Conservation (phyloP, 1,140 invertebrate genomes). For the Carcinoscorpius rotundicauda region DNA sequence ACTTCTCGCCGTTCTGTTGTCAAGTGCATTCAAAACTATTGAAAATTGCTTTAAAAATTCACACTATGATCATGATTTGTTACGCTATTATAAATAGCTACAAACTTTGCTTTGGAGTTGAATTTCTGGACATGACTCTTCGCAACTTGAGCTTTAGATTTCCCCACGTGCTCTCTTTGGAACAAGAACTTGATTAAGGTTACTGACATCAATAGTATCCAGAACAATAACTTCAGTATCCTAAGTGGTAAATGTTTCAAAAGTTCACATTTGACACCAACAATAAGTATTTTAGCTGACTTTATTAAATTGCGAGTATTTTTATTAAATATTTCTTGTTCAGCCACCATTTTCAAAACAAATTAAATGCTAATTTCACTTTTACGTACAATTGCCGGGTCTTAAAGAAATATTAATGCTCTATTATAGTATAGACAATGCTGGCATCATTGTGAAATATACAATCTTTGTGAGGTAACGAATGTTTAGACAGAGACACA, state of each 20-base stretch:
- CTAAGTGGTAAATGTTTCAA: conserved; percentile 92
- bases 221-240: conserved; percentile 94
- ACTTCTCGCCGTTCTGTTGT: conserved; percentile 89
- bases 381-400: too few species aligned
- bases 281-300: conserved; percentile 55
- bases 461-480: too few species aligned
- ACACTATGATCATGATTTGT: conserved; percentile 63
- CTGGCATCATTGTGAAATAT: too few species aligned
- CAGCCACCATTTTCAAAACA: too few species aligned
- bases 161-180: conserved; percentile 92
- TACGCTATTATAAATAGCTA: conserved; percentile 84
- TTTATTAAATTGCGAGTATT: too few species aligned
- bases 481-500: too few species aligned
- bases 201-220: conserved; percentile 99
- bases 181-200: conserved; percentile 94
- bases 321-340: too few species aligned
- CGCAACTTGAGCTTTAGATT: conserved; percentile 80
- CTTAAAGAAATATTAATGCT: too few species aligned
- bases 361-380: too few species aligned
- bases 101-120: conserved; percentile 77
- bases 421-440: too few species aligned
- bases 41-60: conserved; percentile 86
- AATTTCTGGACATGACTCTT: conserved; percentile 75
- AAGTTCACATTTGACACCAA: conserved; percentile 97
- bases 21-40: conserved; percentile 91